phyloP scores from a whole-genome alignment of 2,888 invertebrate species.

The Eugnorisma glareosa region DNA sequence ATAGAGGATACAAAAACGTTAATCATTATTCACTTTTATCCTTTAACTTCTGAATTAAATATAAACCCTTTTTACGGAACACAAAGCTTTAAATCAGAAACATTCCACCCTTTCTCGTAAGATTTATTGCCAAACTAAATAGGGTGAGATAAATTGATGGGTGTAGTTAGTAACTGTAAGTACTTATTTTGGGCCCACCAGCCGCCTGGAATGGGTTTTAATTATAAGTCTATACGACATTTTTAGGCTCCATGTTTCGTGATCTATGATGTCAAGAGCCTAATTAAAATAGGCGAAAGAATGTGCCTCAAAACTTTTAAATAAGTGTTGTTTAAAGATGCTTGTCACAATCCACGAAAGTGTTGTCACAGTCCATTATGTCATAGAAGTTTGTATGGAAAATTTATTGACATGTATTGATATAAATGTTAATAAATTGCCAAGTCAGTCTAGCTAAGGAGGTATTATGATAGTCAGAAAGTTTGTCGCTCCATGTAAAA shows the following conservation, averaged over 20 bases:
- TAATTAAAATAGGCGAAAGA: not conserved
- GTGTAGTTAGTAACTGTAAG: constrained; percentile 18
- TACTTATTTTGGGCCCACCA: not conserved
- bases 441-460: too few species aligned
- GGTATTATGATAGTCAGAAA: too few species aligned
- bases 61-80: constrained; percentile 47
- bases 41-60: constrained; percentile 43
- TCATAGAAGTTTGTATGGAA: too few species aligned
- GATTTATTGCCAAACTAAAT: constrained; percentile 43
- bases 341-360: not conserved
- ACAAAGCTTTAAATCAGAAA: constrained; percentile 43
- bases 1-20: constrained; percentile 10
- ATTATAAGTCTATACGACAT: not conserved
- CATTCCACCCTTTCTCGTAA: constrained; percentile 41
- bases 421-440: too few species aligned
- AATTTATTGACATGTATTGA: too few species aligned
- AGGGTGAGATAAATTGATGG: constrained; percentile 11
- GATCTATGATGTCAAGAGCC: not conserved
- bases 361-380: too few species aligned
- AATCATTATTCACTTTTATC: constrained; percentile 29
- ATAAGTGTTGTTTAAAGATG: not conserved
- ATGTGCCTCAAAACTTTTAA: not conserved
- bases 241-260: not conserved
- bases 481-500: too few species aligned
- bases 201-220: not conserved